phyloP scores from a whole-genome alignment of 2,888 invertebrate genomes.

The Cyaniris semiargus region DNA sequence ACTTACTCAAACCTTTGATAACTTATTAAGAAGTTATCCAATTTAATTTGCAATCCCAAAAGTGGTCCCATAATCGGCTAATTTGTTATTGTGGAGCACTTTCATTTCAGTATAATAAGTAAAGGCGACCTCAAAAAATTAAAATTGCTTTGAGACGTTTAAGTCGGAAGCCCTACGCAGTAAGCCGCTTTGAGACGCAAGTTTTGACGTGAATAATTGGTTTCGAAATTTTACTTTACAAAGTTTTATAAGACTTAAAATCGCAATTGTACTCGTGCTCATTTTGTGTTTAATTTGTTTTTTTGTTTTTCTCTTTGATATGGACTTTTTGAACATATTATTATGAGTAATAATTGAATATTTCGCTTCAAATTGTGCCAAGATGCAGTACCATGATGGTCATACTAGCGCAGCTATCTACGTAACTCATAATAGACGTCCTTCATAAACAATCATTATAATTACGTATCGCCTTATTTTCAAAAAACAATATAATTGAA shows the following conservation, averaged over 20 bases:
- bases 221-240: constrained; percentile 12
- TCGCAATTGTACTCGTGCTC: background rate
- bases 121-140: constrained; percentile 26
- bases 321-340: background rate
- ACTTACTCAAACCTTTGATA: background rate
- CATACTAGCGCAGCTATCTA: too few relatives aligned
- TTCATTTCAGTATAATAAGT: constrained; percentile 17
- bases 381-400: too few relatives aligned
- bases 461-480: too few relatives aligned
- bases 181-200: constrained; percentile 25
- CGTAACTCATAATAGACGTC: background rate
- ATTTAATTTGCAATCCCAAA: constrained; percentile 2
- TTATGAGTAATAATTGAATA: too few relatives aligned
- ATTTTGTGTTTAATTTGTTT: background rate
- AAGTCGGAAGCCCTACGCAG: constrained; percentile 21
- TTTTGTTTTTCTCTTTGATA: background rate
- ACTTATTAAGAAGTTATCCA: background rate
- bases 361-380: too few relatives aligned
- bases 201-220: constrained; percentile 30
- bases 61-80: background rate
- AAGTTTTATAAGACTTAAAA: constrained; percentile 26
- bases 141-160: constrained; percentile 23
- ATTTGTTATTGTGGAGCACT: constrained; percentile 19
- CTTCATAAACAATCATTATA: background rate
- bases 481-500: background rate